phyloP scores from a whole-genome alignment of 2,113 vertebrate genomes.

The Thryonomys swinderianus region DNA sequence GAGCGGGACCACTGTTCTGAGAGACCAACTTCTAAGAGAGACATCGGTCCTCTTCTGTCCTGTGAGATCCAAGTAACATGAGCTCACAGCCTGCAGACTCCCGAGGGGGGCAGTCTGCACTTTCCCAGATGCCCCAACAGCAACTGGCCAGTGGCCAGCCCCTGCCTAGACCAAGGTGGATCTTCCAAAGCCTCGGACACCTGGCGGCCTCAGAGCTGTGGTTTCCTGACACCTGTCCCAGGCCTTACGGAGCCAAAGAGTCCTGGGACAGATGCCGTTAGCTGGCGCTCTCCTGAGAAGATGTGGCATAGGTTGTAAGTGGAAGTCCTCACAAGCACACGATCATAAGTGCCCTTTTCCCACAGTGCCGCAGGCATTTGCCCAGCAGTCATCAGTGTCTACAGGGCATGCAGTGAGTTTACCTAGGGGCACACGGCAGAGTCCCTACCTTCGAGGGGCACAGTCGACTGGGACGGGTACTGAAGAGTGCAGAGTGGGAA shows the following conservation, averaged over 20 bases:
- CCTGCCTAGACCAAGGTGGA: fast-evolving
- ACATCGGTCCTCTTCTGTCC: fast-evolving
- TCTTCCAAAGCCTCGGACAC: too few species aligned
- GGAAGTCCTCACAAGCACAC: not conserved
- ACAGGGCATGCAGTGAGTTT: fast-evolving
- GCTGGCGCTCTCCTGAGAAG: not conserved
- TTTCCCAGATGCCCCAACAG: not conserved
- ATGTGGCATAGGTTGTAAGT: not conserved
- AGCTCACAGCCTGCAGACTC: not conserved
- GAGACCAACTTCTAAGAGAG: too few species aligned
- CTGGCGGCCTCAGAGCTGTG: not conserved
- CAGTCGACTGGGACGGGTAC: fast-evolving
- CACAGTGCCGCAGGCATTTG: not conserved
- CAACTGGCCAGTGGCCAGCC: not conserved
- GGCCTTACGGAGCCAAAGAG: not conserved
- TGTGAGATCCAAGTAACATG: not conserved
- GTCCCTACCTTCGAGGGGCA: not conserved
- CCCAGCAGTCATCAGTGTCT: not conserved
- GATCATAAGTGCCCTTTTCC: fast-evolving
- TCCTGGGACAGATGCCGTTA: not conserved
- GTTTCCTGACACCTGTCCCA: not conserved
- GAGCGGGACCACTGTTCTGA: not conserved
- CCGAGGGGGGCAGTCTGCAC: fast-evolving
- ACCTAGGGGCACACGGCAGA: not conserved
- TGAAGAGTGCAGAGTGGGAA: fast-evolving